Base-by-base conservation (phyloP, 2,888 invertebrate species). In the Bugula neritina region DNA sequence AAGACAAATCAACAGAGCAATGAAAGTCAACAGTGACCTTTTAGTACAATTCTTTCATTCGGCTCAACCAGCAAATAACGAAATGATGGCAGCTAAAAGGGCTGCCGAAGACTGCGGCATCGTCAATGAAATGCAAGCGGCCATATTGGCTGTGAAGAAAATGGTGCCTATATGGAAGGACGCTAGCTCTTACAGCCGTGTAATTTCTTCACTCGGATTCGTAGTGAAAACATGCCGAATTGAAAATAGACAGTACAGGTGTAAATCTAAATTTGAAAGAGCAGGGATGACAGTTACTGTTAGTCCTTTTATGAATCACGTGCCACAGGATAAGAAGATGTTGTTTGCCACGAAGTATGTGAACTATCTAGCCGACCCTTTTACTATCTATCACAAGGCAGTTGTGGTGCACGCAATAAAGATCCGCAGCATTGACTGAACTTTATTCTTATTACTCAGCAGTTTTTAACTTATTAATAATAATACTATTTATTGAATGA, bases 21-120 rank as follows among this genome's bases (percentile, higher is more conserved):
- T 70, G 52, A n/a, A 43, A n/a, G 23, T n/a, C 3, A 31, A 54
- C 31, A 52, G 43, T 25, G 70, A 70, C 3, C 52, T 70, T 5
- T 13, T 70, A 17, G n/a, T 54, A 1, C 70, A 70, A 29, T 70
- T 70, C 70, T 70, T 70, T 25, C 70, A 70, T 23, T 70, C 70
- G 35, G 63, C 63, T 17, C 35, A n/a, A 29, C 17, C 31, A 31
- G 23, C n/a, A 10, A 23, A 43, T n/a, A 31, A 54, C 27, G 31
- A n/a, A 25, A 70, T 70, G 70, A 5, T 54, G 25, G 70, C 70
- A 5, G 70, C 70, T 5, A 70, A 23, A 29, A 70, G 25, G 52
- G 70, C 70, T n/a, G 35, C 70, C 3, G 43, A 70, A 29, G 70
- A 70, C 52, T 54, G 43, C 52, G 70, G 70, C 25, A 54, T 43